Base-by-base conservation (phyloP, 2,888 invertebrate genomes). In the Agrochola lychnidis region DNA sequence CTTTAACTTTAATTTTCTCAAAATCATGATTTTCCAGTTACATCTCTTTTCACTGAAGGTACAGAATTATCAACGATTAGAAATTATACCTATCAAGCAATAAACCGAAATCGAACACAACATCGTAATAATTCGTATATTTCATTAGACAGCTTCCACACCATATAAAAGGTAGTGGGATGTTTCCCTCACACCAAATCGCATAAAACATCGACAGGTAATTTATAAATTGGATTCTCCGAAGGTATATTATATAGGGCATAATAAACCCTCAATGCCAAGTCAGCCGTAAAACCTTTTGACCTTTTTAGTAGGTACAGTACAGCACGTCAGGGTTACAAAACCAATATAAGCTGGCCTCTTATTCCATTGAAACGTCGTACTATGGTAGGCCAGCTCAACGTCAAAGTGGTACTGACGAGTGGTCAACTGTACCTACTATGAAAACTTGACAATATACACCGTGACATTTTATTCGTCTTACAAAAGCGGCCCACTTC, bases 151-250 rank as follows among this genome's bases (percentile, higher is more conserved):
- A 73, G n/a, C 25, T 64, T 64, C 51, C 64, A 56, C 59, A 12
- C 45, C 70, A 73, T 68, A 71, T 30, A 68, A 63, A 57, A 70
- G 25, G 19, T 67, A 64, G 10, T 25, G 22, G 30, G 30, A 48
- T 42, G 36, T 56, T 36, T 3, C 30, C 67, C 45, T 73, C 25
- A 66, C 63, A 51, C 56, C 30, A 68, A 63, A 59, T 57, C 63
- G 30, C 40, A 70, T 68, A 67, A 71, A 75, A 71, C 75, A 79
- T 74, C 45, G 57, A 4, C 69, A 75, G 57, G 42, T 70, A 82
- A 83, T 83, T 81, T 73, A 71, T 64, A 81, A 73, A 84, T 76
- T 82, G 73, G 66, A 71, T 85, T 48, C 63, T 57, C 63, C 48
- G 42, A 56, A 69, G 16, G 62, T 73, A 73, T 57, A 59, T 56